Evolutionary conservation across 2,113 vertebrate genomes (phyloP).

Genomic region (Piaya cayana): DNA sequence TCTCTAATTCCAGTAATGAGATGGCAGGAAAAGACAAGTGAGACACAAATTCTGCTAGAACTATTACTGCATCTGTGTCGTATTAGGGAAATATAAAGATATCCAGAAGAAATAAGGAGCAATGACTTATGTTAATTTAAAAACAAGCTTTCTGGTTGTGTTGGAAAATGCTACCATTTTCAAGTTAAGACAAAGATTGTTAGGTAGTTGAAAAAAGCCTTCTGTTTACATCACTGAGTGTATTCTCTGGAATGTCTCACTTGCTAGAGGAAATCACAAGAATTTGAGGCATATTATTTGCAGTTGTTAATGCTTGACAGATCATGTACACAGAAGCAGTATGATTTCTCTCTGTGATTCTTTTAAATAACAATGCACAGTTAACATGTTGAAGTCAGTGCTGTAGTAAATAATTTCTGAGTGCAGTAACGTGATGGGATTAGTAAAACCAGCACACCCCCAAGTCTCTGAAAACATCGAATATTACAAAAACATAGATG

Average conservation of each 20-base stretch:
- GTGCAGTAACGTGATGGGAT: neutral
- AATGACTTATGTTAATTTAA: neutral
- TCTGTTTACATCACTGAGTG: neutral
- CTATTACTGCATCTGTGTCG: neutral
- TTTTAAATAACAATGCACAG: neutral
- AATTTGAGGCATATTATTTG: neutral
- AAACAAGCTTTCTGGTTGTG: neutral
- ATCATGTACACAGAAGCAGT: neutral
- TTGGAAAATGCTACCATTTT: neutral
- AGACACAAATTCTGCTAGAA: neutral
- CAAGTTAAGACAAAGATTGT: neutral
- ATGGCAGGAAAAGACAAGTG: neutral
- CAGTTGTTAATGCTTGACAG: neutral
- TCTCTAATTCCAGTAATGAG: neutral
- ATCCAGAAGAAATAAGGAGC: neutral
- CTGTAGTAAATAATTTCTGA: neutral
- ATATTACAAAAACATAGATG: neutral
- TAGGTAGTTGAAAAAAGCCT: neutral
- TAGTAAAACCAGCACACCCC: neutral
- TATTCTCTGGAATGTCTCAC: neutral
- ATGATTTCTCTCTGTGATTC: neutral
- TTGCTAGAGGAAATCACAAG: neutral
- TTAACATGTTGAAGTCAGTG: neutral
- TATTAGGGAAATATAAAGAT: neutral
- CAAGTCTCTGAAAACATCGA: neutral